These are phyloP conservation scores for Gryon sp. DNA, from an alignment of 1,140 invertebrate genomes.

Conservation along the genomic window DNA sequence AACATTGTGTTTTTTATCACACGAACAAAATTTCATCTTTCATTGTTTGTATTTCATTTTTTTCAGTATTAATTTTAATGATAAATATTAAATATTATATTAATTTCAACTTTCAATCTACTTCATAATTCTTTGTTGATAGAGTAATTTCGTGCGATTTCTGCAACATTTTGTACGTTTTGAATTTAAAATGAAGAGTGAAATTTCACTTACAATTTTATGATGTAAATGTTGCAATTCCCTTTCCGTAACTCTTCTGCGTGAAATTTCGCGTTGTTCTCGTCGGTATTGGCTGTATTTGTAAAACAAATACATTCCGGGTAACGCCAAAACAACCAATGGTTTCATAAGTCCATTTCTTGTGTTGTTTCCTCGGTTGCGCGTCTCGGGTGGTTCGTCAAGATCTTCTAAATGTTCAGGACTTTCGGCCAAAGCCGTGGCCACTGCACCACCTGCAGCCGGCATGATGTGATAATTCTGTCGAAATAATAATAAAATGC, in stretches of 20 bases:
- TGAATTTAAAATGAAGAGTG: no score
- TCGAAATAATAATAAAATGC: constrained; percentile 22
- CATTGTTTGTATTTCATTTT: no score
- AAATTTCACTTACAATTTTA: constrained; percentile 89
- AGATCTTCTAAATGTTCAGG: constrained; percentile 71
- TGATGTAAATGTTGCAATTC: constrained; percentile 92
- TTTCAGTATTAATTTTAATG: no score
- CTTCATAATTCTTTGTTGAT: no score
- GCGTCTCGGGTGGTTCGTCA: constrained; percentile 75
- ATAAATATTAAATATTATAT: no score
- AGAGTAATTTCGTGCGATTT: no score
- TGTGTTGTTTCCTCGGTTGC: constrained; percentile 71
- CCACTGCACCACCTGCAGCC: constrained; percentile 64
- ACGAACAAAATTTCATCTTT: no score
- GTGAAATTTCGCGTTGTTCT: constrained; percentile 89
- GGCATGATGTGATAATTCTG: constrained; percentile 70
- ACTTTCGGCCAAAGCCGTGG: constrained; percentile 67
- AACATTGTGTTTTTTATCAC: no score
- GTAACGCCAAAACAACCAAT: constrained; percentile 88
- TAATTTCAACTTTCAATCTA: no score
- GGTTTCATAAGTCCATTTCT: constrained; percentile 87
- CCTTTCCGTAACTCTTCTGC: constrained; percentile 89
- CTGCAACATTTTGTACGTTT: no score
- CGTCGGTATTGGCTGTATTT: constrained; percentile 93
- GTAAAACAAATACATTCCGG: constrained; percentile 93